phyloP scores from a whole-genome alignment of 2,888 invertebrate genomes.

The Brenthis daphne region DNA sequence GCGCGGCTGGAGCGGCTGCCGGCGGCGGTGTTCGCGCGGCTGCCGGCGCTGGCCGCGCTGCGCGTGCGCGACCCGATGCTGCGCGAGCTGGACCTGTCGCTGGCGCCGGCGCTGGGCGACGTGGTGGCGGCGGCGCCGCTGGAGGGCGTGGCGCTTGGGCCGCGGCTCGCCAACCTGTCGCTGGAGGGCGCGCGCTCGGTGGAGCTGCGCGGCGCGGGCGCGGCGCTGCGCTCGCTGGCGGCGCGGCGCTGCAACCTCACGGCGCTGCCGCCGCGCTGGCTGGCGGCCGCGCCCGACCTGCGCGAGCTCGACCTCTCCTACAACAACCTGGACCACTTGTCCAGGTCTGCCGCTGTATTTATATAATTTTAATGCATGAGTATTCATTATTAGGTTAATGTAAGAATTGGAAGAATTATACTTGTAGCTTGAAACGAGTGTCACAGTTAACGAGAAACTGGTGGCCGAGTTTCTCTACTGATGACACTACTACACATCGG shows the following conservation, averaged over 20 bases:
- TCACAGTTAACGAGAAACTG: no score
- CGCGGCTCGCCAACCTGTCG: conserved; percentile 29
- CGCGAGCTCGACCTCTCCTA: conserved; percentile 34
- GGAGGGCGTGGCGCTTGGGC: conserved; percentile 28
- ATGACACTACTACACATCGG: no score
- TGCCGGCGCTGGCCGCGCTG: conserved; percentile 34
- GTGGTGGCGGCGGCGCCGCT: conserved; percentile 36
- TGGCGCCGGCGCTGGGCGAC: conserved; percentile 30
- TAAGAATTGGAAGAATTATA: no score
- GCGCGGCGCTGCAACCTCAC: conserved; percentile 27
- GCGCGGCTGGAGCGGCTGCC: conserved; percentile 27
- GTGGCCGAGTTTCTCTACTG: no score
- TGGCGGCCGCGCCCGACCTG: conserved; percentile 32
- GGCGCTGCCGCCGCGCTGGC: conserved; percentile 33
- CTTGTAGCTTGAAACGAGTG: no score
- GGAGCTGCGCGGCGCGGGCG: conserved; percentile 34
- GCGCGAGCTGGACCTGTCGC: conserved; percentile 29
- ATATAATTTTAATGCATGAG: no score
- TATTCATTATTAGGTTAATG: no score
- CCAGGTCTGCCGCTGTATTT: conserved; percentile 27
- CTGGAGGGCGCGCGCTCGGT: conserved; percentile 21
- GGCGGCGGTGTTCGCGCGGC: conserved; percentile 31
- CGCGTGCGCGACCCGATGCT: conserved; percentile 30
- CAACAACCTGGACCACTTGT: conserved; percentile 34
- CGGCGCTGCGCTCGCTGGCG: conserved; percentile 26